Percentiles rank a stretch among this genome's conserved stretches.
Conservation (phyloP, 2,888 invertebrate species). For the Meta bourneti region DNA sequence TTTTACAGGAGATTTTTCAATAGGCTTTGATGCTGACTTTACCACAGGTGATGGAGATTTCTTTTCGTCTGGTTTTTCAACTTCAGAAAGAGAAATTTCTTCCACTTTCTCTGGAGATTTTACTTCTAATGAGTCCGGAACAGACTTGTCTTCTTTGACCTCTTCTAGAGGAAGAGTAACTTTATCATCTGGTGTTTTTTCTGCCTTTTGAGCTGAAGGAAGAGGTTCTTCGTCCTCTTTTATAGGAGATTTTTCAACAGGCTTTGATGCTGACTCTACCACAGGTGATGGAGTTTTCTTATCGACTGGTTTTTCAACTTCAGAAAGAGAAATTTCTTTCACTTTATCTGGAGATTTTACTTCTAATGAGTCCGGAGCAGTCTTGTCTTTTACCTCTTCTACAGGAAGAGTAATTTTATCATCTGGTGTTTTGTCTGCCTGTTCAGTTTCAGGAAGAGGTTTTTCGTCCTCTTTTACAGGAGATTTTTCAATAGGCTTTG, state of each 20-base stretch:
- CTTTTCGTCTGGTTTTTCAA: neutral
- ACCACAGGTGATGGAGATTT: neutral
- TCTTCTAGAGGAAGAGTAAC: neutral
- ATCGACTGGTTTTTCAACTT: neutral
- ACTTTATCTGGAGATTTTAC: neutral
- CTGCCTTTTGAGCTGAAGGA: neutral
- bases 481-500: too few species aligned
- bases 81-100: neutral
- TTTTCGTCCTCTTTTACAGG: too few species aligned
- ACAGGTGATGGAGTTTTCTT: neutral
- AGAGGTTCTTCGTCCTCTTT: neutral
- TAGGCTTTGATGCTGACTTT: neutral
- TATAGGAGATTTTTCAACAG: neutral
- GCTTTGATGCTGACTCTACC: neutral
- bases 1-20: too few species aligned
- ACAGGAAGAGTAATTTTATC: neutral
- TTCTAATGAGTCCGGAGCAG: neutral
- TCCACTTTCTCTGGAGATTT: neutral
- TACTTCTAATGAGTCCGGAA: neutral
- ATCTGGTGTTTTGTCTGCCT: neutral
- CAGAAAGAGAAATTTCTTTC: neutral
- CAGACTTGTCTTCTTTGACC: neutral
- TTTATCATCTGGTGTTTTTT: neutral
- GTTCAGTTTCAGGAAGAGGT: neutral
- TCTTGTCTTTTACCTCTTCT: conserved; percentile 1